Evolutionary conservation across 2,113 vertebrate genomes (phyloP), one percentile per base, ranked within the genome.

Genomic region (Edolisoma coerulescens): DNA sequence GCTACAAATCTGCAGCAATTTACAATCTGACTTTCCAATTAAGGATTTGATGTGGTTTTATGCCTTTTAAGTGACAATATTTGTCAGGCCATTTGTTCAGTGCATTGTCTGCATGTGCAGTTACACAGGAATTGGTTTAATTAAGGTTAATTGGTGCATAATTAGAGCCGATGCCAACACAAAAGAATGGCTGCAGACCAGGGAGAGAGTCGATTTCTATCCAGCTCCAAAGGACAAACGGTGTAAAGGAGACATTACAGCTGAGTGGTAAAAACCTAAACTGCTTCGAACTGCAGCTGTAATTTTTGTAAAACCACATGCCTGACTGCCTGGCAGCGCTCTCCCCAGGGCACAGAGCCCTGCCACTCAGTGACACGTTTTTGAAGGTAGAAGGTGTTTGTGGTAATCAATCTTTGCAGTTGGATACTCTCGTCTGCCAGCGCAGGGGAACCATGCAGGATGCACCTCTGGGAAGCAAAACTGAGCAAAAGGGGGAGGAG

Each of bases 111-210:
- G 79, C 85, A 59, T 97, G 79, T 94, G 84, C 86, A 89, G 89
- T 91, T 97, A 95, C 75, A 95, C 69, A 92, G 95, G 96, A 97
- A 97, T 90, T 93, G 81, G 95, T 96, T 98, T 97, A 97, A 98
- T 98, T 98, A 98, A 98, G 96, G 97, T 98, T 98, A 98, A 97
- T 96, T 97, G 95, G 87, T 94, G 81, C 84, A 94, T 97, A 97
- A 97, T 98, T 97, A 96, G 93, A 97, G 73, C 54, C 23, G 15
- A 44, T 95, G 91, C 92, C 93, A 93, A 76, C 94, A 89, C 61
- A 92, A 88, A 98, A 94, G 84, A 96, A 96, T 90, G 93, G 83
- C 95, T 91, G 79, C 87, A 93, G 96, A 96, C 57, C 85, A 89
- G 84, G 47, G 65, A 70, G 45, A 88, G 91, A 93, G 81, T 95